These are phyloP conservation scores for Macrochelys suwanniensis DNA, from an alignment of 2,797 vertebrate genomes.

Conservation along the genomic window DNA sequence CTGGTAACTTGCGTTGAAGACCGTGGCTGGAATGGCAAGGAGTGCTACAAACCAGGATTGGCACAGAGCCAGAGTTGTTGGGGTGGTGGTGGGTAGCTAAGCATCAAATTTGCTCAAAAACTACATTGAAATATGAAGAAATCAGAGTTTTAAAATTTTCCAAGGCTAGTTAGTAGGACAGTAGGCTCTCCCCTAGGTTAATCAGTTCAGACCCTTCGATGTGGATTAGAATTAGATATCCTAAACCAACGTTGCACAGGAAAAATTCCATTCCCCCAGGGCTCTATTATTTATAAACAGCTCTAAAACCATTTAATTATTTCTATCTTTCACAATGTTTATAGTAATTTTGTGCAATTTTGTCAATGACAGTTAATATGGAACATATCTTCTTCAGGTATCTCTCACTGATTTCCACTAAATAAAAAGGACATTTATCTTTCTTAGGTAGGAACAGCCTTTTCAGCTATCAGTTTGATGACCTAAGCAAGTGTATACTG, in stretches of 20 bases:
- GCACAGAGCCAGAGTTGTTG: too few species aligned
- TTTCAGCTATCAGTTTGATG: not conserved
- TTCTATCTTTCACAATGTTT: not conserved
- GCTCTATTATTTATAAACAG: not conserved
- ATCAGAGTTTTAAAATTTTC: not conserved
- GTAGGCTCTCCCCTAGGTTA: not conserved
- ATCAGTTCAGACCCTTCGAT: rapidly evolving
- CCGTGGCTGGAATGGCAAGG: too few species aligned
- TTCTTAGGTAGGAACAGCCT: not conserved
- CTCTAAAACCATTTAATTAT: not conserved
- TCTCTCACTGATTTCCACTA: not conserved
- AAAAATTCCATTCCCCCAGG: not conserved
- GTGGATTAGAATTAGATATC: not conserved
- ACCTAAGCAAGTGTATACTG: not conserved
- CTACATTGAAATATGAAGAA: not conserved
- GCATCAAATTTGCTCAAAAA: not conserved
- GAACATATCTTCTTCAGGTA: not conserved
- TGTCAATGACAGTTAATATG: not conserved
- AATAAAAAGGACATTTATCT: not conserved
- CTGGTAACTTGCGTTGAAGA: not conserved
- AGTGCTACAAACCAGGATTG: not conserved
- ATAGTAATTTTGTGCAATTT: not conserved
- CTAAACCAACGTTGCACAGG: rapidly evolving
- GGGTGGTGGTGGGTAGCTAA: not conserved
- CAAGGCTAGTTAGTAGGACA: not conserved